Conservation (phyloP, 2,888 invertebrate species). For the Ariolimax columbianus region DNA sequence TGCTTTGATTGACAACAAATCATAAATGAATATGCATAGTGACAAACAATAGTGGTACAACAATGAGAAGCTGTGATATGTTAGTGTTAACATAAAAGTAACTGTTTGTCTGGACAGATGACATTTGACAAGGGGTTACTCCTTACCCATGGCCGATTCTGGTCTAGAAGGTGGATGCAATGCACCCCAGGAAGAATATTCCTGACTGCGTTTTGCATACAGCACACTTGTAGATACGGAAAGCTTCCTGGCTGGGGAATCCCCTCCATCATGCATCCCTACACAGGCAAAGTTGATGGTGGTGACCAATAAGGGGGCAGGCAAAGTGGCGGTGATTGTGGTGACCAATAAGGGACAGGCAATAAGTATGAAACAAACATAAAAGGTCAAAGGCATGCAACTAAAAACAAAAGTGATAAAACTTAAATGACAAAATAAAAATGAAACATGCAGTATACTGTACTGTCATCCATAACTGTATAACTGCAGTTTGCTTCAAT, state of each 20-base stretch:
- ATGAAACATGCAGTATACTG: constrained; percentile 4
- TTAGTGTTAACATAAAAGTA: not conserved
- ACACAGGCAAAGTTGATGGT: constrained; percentile 19
- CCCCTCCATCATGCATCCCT: constrained; percentile 61
- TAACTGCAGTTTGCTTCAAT: not conserved
- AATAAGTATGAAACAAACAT: constrained; percentile 23
- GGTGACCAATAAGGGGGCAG: not conserved
- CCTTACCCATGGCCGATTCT: constrained; percentile 72
- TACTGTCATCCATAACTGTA: constrained; percentile 12
- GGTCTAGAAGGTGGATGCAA: constrained; percentile 63
- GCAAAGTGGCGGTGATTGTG: not conserved
- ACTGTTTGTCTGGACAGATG: not conserved
- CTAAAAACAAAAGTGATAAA: constrained; percentile 52
- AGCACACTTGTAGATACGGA: constrained; percentile 72
- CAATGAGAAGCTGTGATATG: not conserved
- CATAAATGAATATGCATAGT: not conserved
- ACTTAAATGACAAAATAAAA: not conserved
- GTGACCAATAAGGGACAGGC: not conserved
- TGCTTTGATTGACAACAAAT: constrained; percentile 2
- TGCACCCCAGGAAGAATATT: constrained; percentile 67
- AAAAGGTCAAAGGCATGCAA: constrained; percentile 50
- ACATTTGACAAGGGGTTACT: not conserved
- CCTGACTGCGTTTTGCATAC: constrained; percentile 70
- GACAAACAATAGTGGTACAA: not conserved
- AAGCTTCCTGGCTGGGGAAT: constrained; percentile 70